A percentile compares a stretch with the other conserved stretches of the same genome.
phyloP scores from a whole-genome alignment of 2,888 invertebrate genomes.

The Polyommatus icarus region DNA sequence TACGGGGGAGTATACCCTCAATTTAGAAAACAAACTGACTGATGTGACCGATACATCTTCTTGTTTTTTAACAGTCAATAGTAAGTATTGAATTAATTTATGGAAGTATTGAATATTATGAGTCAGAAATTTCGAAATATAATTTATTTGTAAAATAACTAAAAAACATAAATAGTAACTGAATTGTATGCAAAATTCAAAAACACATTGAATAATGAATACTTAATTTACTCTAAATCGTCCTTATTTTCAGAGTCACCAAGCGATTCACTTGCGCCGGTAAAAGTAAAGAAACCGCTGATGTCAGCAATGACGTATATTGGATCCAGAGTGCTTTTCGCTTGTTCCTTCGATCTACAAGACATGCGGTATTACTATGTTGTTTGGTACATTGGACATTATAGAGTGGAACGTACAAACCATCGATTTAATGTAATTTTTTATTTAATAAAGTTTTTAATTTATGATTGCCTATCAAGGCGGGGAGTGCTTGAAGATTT shows the following conservation, averaged over 20 bases:
- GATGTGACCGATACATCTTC: slow-evolving; percentile 35
- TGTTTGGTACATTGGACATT: slow-evolving; percentile 49
- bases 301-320: slow-evolving; percentile 44
- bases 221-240: background rate
- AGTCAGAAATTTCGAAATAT: background rate
- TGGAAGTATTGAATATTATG: background rate
- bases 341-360: slow-evolving; percentile 44
- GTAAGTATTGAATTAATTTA: slow-evolving; percentile 41
- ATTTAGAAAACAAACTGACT: slow-evolving; percentile 39
- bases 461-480: background rate
- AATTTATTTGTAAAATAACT: background rate
- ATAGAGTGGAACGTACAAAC: slow-evolving; percentile 47
- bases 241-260: slow-evolving; percentile 36
- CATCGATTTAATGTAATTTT: slow-evolving; percentile 47
- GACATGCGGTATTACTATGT: slow-evolving; percentile 45
- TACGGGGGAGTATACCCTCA: slow-evolving; percentile 44
- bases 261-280: slow-evolving; percentile 30
- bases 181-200: background rate
- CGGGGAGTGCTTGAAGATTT: background rate
- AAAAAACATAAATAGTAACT: background rate
- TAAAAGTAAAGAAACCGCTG: slow-evolving; percentile 40
- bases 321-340: slow-evolving; percentile 45
- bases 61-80: slow-evolving; percentile 42
- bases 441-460: too few relatives aligned
- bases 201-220: background rate